Percentiles rank a stretch among this genome's conserved stretches.
Evolutionary conservation across 2,888 invertebrate species (phyloP).

Genomic region (Apomyelois bistriatella): DNA sequence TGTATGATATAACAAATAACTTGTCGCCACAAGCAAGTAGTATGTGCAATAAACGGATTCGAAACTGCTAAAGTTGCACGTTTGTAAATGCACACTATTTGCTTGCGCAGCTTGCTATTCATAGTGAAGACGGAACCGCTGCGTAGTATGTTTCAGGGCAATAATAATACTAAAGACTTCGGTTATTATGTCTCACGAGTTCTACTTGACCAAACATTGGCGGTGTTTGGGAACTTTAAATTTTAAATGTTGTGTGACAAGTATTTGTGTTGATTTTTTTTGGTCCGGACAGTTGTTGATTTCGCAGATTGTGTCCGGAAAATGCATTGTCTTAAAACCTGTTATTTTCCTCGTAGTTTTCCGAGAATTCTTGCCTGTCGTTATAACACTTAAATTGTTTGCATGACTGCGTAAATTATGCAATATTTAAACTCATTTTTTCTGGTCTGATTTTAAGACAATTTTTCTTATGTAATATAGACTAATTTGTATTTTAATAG

Average conservation of each 20-base stretch:
- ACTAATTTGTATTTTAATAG: not conserved
- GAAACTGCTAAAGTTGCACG: slow-evolving; percentile 7
- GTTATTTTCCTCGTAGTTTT: not conserved
- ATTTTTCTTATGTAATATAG: not conserved
- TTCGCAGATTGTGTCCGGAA: no score
- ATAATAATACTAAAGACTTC: slow-evolving; percentile 52
- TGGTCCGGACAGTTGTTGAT: no score
- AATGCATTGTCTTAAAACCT: no score
- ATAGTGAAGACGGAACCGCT: slow-evolving; percentile 32
- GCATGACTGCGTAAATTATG: not conserved
- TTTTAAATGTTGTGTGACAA: no score
- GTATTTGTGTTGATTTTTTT: no score
- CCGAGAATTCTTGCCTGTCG: not conserved
- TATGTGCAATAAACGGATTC: slow-evolving; percentile 7
- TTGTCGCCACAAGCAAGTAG: slow-evolving; percentile 6
- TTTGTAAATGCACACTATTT: slow-evolving; percentile 23
- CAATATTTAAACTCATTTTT: not conserved
- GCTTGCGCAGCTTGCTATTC: slow-evolving; percentile 35
- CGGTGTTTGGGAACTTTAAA: no score
- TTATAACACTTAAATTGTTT: not conserved
- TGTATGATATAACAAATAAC: slow-evolving; percentile 3
- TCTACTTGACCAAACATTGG: no score
- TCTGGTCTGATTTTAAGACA: not conserved
- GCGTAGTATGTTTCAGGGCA: slow-evolving; percentile 41
- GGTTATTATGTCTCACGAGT: slow-evolving; percentile 54